phyloP scores from a whole-genome alignment of 35 echinoderm and acorn worm genomes.

The Apostichopus japonicus region DNA sequence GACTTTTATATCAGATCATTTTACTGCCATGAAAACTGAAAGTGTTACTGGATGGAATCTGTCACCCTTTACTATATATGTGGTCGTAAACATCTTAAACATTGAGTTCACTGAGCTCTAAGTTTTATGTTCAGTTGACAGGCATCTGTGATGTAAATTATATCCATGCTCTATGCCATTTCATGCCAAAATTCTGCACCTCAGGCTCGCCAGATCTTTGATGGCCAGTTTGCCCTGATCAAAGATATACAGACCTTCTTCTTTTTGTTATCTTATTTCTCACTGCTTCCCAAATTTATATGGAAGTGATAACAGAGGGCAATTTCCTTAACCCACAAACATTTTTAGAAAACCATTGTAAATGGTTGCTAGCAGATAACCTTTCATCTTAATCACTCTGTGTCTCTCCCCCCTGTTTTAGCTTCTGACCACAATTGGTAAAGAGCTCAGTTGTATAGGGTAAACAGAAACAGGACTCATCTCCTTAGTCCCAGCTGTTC shows the following conservation, averaged over 20 bases:
- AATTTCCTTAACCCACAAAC: slow-evolving; percentile 16
- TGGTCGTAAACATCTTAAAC: background rate
- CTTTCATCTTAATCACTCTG: slow-evolving; percentile 46
- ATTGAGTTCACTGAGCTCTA: no score
- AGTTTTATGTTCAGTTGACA: background rate
- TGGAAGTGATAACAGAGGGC: background rate
- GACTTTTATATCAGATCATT: background rate
- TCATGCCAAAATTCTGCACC: background rate
- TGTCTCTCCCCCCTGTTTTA: slow-evolving; percentile 23
- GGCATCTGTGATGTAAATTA: background rate
- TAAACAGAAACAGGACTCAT: slow-evolving; percentile 15
- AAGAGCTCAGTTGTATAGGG: slow-evolving; percentile 2
- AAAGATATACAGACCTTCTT: background rate
- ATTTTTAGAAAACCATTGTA: slow-evolving; percentile 32
- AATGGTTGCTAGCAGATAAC: slow-evolving; percentile 20
- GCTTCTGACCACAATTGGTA: slow-evolving; percentile 43
- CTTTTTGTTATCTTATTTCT: background rate
- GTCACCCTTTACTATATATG: background rate
- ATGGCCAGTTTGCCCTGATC: background rate
- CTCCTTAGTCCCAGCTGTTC: slow-evolving; percentile 41
- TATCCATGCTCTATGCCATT: background rate
- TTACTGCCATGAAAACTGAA: background rate
- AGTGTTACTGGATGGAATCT: background rate
- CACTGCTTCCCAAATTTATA: slow-evolving; percentile 2
- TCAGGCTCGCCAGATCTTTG: background rate